A percentile compares a stretch with the other conserved stretches of the same genome.
Evolutionary conservation across 1,140 invertebrate genomes (phyloP).

Genomic region (Neuroterus valhalla): DNA sequence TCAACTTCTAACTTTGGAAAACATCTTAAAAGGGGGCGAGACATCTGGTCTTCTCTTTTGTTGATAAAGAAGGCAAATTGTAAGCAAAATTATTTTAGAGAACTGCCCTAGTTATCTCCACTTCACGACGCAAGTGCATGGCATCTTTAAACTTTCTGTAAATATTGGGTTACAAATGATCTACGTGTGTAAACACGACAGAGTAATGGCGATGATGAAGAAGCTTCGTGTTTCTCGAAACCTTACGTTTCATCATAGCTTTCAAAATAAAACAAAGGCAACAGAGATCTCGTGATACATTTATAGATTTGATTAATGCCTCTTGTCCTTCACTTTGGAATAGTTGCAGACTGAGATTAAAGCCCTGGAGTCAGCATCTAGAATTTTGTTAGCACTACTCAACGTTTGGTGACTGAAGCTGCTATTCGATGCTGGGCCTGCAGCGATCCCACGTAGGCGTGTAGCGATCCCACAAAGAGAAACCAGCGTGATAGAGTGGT

Average conservation of each 20-base stretch:
- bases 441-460: no score
- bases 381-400: no score
- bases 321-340: no score
- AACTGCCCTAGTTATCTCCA: slow-evolving; percentile 5
- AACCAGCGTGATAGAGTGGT: no score
- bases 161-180: slow-evolving; percentile 38
- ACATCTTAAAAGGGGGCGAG: neutral
- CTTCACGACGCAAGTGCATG: neutral
- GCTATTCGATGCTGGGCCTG: no score
- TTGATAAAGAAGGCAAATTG: neutral
- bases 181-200: slow-evolving; percentile 38
- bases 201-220: slow-evolving; percentile 34
- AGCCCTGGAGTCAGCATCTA: no score
- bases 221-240: slow-evolving; percentile 30
- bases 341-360: no score
- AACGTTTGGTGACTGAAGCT: no score
- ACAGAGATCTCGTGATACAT: neutral
- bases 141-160: slow-evolving; percentile 27
- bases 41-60: neutral
- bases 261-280: slow-evolving; percentile 24
- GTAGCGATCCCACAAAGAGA: no score
- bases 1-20: slow-evolving; percentile 17
- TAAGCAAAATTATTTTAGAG: neutral
- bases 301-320: slow-evolving; percentile 4
- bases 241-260: slow-evolving; percentile 6